Evolutionary conservation across 2,888 invertebrate genomes (phyloP).

Genomic region (Standfussiana lucernea): DNA sequence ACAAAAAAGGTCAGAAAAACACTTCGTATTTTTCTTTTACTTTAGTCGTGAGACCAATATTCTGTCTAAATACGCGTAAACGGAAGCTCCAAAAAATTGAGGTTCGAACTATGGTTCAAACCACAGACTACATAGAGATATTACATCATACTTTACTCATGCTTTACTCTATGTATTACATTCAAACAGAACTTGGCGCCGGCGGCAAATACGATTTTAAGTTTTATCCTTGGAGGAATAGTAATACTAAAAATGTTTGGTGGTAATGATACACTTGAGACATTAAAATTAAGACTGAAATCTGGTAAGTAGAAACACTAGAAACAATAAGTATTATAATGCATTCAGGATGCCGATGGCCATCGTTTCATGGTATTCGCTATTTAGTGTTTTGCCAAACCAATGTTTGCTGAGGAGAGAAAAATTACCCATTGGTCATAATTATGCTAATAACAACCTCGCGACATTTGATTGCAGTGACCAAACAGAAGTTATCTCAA

Average conservation of each 20-base stretch:
- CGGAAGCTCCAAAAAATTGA: background rate
- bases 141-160: no score
- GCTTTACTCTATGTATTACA: no score
- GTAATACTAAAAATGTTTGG: constrained; percentile 54
- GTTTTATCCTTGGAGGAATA: background rate
- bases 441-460: background rate
- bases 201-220: constrained; percentile 18
- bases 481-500: constrained; percentile 73
- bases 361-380: background rate
- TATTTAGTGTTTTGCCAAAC: background rate
- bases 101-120: background rate
- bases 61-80: background rate
- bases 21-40: background rate
- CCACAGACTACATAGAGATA: constrained; percentile 1
- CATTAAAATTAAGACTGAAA: constrained; percentile 68
- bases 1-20: background rate
- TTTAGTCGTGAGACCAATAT: background rate
- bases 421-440: background rate
- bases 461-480: constrained; percentile 67
- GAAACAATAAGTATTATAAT: background rate
- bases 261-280: constrained; percentile 59
- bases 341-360: background rate
- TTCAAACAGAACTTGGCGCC: constrained; percentile 3
- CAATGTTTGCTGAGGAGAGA: background rate
- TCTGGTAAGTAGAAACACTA: constrained; percentile 65